Percentiles rank a stretch among this genome's conserved stretches.
These are phyloP conservation scores for Gandaritis pyraliata DNA, from an alignment of 2,888 invertebrate genomes.

Conservation along the genomic window DNA sequence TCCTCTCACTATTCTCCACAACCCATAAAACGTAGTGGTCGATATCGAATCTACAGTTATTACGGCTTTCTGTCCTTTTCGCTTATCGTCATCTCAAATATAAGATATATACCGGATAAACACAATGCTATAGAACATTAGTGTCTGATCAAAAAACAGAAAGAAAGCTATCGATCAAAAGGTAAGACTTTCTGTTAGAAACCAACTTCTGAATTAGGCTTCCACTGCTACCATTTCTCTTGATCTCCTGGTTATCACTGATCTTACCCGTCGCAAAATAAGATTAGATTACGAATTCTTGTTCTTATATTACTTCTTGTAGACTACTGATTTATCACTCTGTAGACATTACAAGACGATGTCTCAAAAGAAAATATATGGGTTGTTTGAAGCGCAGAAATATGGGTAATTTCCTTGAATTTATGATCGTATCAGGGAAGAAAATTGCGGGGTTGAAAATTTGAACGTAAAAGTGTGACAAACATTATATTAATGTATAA, in stretches of 20 bases:
- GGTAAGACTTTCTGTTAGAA: not conserved
- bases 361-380: slow-evolving; percentile 77
- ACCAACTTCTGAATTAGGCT: not conserved
- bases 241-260: slow-evolving; percentile 1
- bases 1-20: slow-evolving; percentile 19
- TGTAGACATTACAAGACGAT: slow-evolving; percentile 74
- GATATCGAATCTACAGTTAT: slow-evolving; percentile 29
- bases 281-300: slow-evolving; percentile 19
- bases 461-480: slow-evolving; percentile 69
- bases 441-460: slow-evolving; percentile 74
- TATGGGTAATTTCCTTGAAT: slow-evolving; percentile 82
- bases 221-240: slow-evolving; percentile 4
- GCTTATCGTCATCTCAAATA: slow-evolving; percentile 23
- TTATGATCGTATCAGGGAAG: slow-evolving; percentile 78
- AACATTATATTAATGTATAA: slow-evolving; percentile 60
- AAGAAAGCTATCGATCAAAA: not conserved
- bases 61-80: slow-evolving; percentile 24
- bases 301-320: slow-evolving; percentile 7
- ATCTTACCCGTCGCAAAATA: slow-evolving; percentile 6
- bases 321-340: slow-evolving; percentile 74
- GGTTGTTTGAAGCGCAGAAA: slow-evolving; percentile 80
- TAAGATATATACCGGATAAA: not conserved
- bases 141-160: not conserved
- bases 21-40: slow-evolving; percentile 25
- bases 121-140: not conserved